A percentile compares a stretch with the other conserved stretches of the same genome.
phyloP scores from a whole-genome alignment of 2,113 vertebrate genomes.

The Tyrannus savana region DNA sequence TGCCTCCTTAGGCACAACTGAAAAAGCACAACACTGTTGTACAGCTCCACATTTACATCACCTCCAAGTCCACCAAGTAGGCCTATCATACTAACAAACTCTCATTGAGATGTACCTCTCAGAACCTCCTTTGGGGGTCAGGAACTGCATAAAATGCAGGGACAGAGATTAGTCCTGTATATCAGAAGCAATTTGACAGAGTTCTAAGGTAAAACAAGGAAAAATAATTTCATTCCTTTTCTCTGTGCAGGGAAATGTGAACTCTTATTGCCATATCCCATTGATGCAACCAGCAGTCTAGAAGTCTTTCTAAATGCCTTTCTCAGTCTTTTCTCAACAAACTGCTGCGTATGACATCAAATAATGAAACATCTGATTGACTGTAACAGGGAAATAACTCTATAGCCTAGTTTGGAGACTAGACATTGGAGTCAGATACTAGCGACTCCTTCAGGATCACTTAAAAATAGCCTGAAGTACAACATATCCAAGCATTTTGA shows the following conservation, averaged over 20 bases:
- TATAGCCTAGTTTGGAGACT: not conserved
- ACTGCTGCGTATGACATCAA: not conserved
- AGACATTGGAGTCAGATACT: not conserved
- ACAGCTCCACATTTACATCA: not conserved
- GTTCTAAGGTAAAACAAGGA: not conserved
- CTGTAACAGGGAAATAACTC: not conserved
- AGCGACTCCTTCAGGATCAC: not conserved
- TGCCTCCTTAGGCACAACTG: not conserved
- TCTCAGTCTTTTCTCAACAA: not conserved
- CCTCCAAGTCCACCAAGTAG: not conserved
- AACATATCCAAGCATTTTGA: not conserved
- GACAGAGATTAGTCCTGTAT: not conserved
- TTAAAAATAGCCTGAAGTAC: not conserved
- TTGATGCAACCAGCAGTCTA: not conserved
- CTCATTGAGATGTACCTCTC: not conserved
- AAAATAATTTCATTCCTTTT: not conserved
- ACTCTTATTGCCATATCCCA: not conserved
- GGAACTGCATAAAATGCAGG: not conserved
- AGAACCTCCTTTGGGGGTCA: not conserved
- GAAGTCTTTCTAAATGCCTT: not conserved
- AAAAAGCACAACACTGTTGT: not conserved
- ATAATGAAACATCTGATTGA: not conserved
- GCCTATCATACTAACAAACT: not conserved
- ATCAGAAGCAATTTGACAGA: not conserved
- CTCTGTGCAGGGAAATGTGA: not conserved